A percentile compares a stretch with the other conserved stretches of the same genome.
phyloP scores from a whole-genome alignment of 2,888 invertebrate species.

The Lithosia quadra region DNA sequence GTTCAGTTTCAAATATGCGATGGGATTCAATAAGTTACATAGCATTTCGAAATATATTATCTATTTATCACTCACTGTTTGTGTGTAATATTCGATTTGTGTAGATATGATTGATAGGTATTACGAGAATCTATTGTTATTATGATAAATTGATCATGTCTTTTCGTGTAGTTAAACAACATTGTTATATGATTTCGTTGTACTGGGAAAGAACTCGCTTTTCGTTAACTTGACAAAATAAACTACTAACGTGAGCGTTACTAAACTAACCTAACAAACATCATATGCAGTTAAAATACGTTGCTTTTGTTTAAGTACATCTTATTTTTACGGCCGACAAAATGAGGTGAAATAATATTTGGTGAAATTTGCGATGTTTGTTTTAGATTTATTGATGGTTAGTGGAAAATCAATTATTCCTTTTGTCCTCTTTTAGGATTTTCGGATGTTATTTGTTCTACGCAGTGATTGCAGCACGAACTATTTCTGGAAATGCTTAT shows the following conservation, averaged over 20 bases:
- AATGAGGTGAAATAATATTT: background rate
- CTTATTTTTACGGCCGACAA: background rate
- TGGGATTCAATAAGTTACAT: background rate
- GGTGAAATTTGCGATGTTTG: background rate
- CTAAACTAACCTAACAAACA: too few species aligned
- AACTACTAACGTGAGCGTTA: background rate
- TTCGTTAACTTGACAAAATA: background rate
- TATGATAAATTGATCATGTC: constrained; percentile 1
- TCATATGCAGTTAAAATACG: too few species aligned
- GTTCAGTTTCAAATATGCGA: too few species aligned
- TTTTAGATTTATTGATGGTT: background rate
- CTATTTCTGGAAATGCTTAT: constrained; percentile 24
- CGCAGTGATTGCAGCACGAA: background rate
- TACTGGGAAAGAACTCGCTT: background rate
- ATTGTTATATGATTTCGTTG: background rate
- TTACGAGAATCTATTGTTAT: background rate
- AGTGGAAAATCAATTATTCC: background rate
- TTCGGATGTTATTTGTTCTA: background rate
- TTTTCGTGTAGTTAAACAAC: background rate
- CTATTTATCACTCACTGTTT: background rate
- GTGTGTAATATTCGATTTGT: background rate
- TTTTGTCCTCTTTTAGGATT: background rate
- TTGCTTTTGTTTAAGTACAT: background rate
- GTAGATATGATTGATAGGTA: constrained; percentile 7
- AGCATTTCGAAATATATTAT: background rate